Evolutionary conservation across 2,888 invertebrate species (phyloP).

Genomic region (Diloba caeruleocephala): DNA sequence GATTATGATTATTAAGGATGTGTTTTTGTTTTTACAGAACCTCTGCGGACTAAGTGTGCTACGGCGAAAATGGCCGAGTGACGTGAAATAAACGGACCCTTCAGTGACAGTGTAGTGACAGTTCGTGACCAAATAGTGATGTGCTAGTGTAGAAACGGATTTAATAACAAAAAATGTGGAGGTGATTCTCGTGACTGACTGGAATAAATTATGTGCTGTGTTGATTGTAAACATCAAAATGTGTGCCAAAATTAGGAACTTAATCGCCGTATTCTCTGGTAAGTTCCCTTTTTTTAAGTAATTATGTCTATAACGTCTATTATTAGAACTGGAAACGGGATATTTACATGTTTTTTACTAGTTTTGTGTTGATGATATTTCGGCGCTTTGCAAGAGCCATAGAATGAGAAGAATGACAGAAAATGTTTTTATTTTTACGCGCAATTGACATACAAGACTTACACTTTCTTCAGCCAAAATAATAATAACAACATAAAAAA

Average conservation of each 20-base stretch:
- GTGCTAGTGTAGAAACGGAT: slow-evolving; percentile 53
- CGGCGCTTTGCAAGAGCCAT: too few species aligned
- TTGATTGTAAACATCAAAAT: slow-evolving; percentile 67
- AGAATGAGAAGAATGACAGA: too few species aligned
- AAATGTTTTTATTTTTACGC: too few species aligned
- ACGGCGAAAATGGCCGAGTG: slow-evolving; percentile 37
- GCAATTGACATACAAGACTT: too few species aligned
- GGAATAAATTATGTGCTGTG: slow-evolving; percentile 75
- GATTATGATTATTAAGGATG: slow-evolving; percentile 22
- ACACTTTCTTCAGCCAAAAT: too few species aligned
- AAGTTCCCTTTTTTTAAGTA: slow-evolving; percentile 57
- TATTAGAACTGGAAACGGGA: too few species aligned
- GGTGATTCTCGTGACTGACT: slow-evolving; percentile 66
- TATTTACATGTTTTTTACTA: too few species aligned
- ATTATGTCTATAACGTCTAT: too few species aligned
- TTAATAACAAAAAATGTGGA: slow-evolving; percentile 68
- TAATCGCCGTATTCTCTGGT: slow-evolving; percentile 73
- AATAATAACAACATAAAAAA: too few species aligned
- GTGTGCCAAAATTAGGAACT: slow-evolving; percentile 75
- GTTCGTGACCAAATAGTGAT: slow-evolving; percentile 58
- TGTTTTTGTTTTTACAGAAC: slow-evolving; percentile 34
- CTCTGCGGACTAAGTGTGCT: slow-evolving; percentile 16
- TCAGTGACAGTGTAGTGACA: slow-evolving; percentile 50
- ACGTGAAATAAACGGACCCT: slow-evolving; percentile 25
- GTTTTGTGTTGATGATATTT: too few species aligned